Conservation (phyloP, 2,888 invertebrate species). For the Lysandra coridon region DNA sequence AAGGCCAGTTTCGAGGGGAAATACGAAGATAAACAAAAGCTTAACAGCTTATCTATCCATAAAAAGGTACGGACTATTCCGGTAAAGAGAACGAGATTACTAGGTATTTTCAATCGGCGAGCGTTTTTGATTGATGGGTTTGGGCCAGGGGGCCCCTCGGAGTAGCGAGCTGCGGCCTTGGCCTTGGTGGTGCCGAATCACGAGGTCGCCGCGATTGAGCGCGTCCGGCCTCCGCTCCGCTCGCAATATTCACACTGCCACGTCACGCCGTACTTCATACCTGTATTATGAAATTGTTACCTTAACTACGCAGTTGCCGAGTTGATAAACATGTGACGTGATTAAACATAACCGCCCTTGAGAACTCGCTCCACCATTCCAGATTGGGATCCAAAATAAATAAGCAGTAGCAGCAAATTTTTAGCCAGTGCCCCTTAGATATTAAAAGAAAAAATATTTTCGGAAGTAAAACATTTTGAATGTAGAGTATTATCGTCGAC, state of each 20-base stretch:
- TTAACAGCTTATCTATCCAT: background rate
- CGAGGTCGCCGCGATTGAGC: slow-evolving; percentile 72
- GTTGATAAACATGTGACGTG: background rate
- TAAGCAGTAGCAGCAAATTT: too few relatives aligned
- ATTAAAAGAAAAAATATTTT: background rate
- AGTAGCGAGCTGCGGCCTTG: slow-evolving; percentile 69
- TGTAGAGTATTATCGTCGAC: slow-evolving; percentile 2
- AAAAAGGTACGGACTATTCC: background rate
- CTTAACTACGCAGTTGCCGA: background rate
- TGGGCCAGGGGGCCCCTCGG: slow-evolving; percentile 56
- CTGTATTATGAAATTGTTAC: slow-evolving; percentile 13
- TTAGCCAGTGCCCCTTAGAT: background rate
- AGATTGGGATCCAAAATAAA: background rate
- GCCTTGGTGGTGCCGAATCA: slow-evolving; percentile 78
- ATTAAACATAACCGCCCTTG: background rate
- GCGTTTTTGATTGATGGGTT: slow-evolving; percentile 32
- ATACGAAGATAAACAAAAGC: background rate
- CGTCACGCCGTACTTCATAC: slow-evolving; percentile 30
- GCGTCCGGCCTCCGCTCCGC: slow-evolving; percentile 74
- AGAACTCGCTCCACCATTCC: background rate
- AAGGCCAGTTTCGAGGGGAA: background rate
- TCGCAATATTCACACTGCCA: slow-evolving; percentile 43
- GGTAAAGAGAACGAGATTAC: background rate
- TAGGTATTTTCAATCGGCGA: background rate
- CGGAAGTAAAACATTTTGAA: background rate